These are phyloP conservation scores for Bufotes viridis DNA, from an alignment of 2,797 vertebrate species.

Conservation along the genomic window DNA sequence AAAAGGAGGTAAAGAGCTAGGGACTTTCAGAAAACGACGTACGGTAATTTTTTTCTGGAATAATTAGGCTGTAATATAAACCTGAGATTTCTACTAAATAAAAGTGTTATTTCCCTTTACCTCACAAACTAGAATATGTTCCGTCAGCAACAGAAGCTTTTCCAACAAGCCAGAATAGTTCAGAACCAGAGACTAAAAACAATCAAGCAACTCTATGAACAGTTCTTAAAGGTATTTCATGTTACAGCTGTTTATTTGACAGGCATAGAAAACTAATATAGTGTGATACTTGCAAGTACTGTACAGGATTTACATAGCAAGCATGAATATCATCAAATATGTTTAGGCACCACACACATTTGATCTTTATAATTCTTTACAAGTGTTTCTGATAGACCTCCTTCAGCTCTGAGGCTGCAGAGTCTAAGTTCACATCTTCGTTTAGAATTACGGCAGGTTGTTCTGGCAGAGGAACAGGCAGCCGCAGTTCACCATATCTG, in stretches of 20 bases:
- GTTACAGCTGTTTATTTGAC: conserved; percentile 17
- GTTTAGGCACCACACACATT: background rate
- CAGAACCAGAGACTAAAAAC: conserved; percentile 90
- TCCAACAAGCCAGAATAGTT: conserved; percentile 87
- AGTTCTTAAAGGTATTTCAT: conserved; percentile 84
- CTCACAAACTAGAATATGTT: conserved; percentile 81
- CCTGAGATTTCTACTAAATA: background rate
- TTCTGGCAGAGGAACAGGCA: too few species aligned
- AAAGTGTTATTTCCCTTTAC: conserved; percentile 28
- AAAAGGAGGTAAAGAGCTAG: too few species aligned
- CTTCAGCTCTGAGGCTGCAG: too few species aligned
- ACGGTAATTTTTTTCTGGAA: background rate
- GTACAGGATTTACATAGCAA: background rate
- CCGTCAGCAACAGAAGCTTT: conserved; percentile 89
- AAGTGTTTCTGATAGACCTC: background rate
- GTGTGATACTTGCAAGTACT: background rate
- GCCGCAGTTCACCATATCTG: too few species aligned
- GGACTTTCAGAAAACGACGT: too few species aligned
- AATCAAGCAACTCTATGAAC: conserved; percentile 86
- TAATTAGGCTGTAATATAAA: background rate
- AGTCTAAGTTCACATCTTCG: too few species aligned
- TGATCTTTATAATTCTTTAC: background rate
- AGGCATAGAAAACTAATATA: background rate
- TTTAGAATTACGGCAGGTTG: too few species aligned
- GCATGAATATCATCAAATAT: background rate